Evolutionary conservation across 1,140 invertebrate genomes (phyloP), one percentile per base, ranked within the genome.

Genomic region (Maconellicoccus hirsutus): DNA sequence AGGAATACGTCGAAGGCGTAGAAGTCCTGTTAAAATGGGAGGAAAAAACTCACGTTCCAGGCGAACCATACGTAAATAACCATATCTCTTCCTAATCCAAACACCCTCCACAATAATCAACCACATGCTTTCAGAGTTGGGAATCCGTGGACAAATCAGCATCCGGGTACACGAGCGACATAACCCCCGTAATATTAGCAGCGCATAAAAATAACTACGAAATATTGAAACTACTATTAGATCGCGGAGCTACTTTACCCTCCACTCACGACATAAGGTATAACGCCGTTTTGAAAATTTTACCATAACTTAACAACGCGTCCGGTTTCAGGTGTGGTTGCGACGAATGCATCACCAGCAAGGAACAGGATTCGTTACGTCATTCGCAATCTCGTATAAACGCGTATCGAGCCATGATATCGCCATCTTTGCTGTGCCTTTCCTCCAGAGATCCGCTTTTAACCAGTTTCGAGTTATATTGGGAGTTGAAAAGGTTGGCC

Each of bases 1-100:
- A 96, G 79, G 92, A 95, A 78, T 96, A 94, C 77, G 93, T 98
- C 10, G 94, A 96, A 80, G 94, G 90, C 2, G 94, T 97, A 1
- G 94, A 97, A 80, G 81, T 95, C 6, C 81, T 98, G 1, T 79
- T 98, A 29, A 86, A 91, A 75, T 92, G 91, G 84, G 92, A 95
- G 79, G 91, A 95, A 77, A 84, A 84, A 63, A 84, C 86, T 77
- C 91, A 94, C 77, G 83, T 86, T 72, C 81, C 84, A 0, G 88
- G 88, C 27, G 81, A 88, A 75, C 86, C 89, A 72, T 92, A 94
- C 78, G 90, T 94, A 82, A 83, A 83, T 33, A n/a, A n/a, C n/a
- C n/a, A n/a, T n/a, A n/a, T n/a, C n/a, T n/a, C n/a, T n/a, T n/a
- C n/a, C n/a, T n/a, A n/a, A n/a, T n/a, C n/a, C n/a, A n/a, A n/a